Conservation (phyloP, 2,888 invertebrate species). For the Myopa tessellatipennis region DNA sequence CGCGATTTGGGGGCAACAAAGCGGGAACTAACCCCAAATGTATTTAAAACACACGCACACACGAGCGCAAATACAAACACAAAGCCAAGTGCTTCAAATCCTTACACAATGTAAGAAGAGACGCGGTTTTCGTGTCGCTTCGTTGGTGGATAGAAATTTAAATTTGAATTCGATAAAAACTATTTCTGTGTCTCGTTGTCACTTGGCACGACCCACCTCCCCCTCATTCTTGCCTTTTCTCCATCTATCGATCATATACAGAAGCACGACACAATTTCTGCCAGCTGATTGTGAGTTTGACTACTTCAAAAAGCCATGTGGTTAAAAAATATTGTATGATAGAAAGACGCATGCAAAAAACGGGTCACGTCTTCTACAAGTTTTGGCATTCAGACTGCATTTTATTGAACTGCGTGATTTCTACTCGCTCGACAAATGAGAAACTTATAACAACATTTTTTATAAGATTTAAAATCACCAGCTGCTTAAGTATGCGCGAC, state of each 20-base stretch:
- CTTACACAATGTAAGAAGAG: no score
- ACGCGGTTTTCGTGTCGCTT: no score
- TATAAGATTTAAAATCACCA: background rate
- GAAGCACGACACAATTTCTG: background rate
- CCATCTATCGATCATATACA: background rate
- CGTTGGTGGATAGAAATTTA: background rate
- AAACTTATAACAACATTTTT: background rate
- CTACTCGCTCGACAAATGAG: background rate
- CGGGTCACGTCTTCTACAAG: background rate
- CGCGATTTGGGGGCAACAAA: background rate
- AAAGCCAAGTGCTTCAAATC: background rate
- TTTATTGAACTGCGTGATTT: conserved; percentile 23
- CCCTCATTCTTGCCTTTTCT: background rate
- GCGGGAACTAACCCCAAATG: background rate
- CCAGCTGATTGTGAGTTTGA: background rate
- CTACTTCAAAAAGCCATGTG: background rate
- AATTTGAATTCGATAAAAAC: background rate
- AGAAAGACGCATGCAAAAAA: no score
- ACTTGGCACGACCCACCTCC: background rate
- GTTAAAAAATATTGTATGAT: no score
- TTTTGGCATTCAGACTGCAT: background rate
- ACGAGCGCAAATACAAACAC: background rate
- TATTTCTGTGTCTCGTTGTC: background rate
- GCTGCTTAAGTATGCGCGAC: background rate
- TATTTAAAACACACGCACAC: background rate